Base-by-base conservation (phyloP, 2,888 invertebrate species). In the Meiosimyza decipiens region DNA sequence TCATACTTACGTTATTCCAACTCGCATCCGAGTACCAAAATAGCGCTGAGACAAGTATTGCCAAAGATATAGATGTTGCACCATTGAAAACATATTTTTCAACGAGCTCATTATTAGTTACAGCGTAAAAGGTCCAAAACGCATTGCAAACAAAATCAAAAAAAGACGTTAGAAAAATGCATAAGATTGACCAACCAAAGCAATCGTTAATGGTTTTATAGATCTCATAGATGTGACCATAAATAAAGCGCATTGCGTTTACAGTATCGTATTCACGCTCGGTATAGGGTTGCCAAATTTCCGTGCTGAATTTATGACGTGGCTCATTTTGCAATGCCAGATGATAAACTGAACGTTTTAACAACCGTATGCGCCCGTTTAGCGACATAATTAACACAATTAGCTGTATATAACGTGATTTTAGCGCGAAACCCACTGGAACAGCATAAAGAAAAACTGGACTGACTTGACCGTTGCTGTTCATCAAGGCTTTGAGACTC, bases 11-110 rank as follows among this genome's bases (percentile, higher is more conserved):
- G 78, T 81, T 81, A 60, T 77, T 75, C 2, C 77, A 75, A 63
- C 83, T 82, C 0, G 75, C 76, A 73, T 84, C 82, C 52, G 81
- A 79, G 47, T 78, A 80, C 75, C 80, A 82, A 67, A 81, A 79
- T 63, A 86, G 70, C 33, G 80, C 72, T 13, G 73, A 15, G 50
- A 82, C 78, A 55, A 82, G 71, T 54, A 49, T 73, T 28, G 77
- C 78, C 76, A 79, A 51, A 64, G 78, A 75, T 6, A 82, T 15
- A 40, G 77, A 77, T 9, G 80, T 77, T 66, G 78, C 72, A 50
- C 76, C 75, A 76, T 83, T 78, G 73, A 77, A 80, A 47, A 82
- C 55, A 72, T 77, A 71, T n/a, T 75, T 72, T 47, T 73, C 71
- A 4, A 78, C 7, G 2, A 52, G 16, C 18, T 74, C 64, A 12